A percentile compares a stretch with the other conserved stretches of the same genome.
Evolutionary conservation across 2,113 vertebrate genomes (phyloP).

Genomic region (Thermophis baileyi): DNA sequence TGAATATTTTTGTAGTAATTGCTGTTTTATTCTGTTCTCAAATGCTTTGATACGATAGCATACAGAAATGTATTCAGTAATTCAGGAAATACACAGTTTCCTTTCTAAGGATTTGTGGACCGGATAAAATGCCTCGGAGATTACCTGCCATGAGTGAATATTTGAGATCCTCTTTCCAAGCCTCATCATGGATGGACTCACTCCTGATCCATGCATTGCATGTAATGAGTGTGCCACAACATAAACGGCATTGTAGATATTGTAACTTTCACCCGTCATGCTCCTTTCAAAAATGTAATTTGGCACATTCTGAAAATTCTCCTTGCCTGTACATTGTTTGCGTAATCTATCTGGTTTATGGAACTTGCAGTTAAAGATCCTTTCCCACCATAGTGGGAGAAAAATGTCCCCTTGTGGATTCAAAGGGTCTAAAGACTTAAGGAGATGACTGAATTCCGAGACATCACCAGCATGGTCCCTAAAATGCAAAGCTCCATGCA

Average conservation of each 20-base stretch:
- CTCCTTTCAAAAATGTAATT: neutral
- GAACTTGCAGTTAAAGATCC: neutral
- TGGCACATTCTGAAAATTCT: neutral
- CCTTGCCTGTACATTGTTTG: neutral
- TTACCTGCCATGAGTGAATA: no score
- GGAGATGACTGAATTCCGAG: neutral
- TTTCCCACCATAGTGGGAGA: no score
- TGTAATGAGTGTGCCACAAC: neutral
- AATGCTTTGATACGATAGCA: no score
- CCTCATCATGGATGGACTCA: no score
- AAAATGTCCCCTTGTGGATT: neutral
- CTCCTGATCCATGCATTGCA: no score
- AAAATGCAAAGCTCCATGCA: neutral
- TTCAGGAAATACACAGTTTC: no score
- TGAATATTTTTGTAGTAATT: no score
- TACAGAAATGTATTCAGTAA: no score
- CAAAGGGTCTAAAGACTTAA: neutral
- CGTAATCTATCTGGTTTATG: neutral
- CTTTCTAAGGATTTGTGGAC: no score
- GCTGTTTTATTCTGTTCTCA: no score
- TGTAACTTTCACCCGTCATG: neutral
- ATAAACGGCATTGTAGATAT: neutral
- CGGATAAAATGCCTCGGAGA: no score
- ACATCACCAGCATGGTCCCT: neutral
- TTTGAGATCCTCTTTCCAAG: no score